Percentiles rank a stretch among this genome's conserved stretches.
Conservation (phyloP, 2,113 vertebrate genomes). For the Sturnira hondurensis region DNA sequence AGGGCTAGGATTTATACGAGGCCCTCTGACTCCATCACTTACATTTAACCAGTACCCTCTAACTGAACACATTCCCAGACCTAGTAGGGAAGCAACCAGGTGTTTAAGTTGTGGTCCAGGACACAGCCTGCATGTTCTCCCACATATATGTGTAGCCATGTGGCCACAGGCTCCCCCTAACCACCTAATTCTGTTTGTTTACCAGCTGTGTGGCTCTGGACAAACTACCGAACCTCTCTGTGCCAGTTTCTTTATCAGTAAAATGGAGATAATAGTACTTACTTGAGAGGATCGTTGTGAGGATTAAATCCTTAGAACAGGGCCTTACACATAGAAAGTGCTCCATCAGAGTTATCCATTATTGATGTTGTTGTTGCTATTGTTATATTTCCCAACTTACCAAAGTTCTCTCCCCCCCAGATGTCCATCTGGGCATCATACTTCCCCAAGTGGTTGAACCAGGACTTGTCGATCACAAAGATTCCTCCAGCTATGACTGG, state of each 20-base stretch:
- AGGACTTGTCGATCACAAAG: slow-evolving; percentile 97
- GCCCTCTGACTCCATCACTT: background rate
- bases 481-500: slow-evolving; percentile 98
- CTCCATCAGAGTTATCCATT: background rate
- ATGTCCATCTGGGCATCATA: slow-evolving; percentile 99
- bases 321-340: background rate
- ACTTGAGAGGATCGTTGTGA: background rate
- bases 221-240: background rate
- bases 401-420: slow-evolving; percentile 99
- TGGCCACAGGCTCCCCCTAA: background rate
- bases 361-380: background rate
- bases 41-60: background rate
- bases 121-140: background rate
- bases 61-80: too few relatives aligned
- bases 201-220: background rate
- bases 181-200: background rate
- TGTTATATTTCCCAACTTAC: slow-evolving; percentile 81
- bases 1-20: background rate
- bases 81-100: background rate
- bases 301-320: background rate
- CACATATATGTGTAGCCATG: background rate
- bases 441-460: slow-evolving; percentile 98
- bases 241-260: background rate
- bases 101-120: background rate
- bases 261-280: background rate